phyloP scores from a whole-genome alignment of 2,797 vertebrate species.

The Momotus momota region DNA sequence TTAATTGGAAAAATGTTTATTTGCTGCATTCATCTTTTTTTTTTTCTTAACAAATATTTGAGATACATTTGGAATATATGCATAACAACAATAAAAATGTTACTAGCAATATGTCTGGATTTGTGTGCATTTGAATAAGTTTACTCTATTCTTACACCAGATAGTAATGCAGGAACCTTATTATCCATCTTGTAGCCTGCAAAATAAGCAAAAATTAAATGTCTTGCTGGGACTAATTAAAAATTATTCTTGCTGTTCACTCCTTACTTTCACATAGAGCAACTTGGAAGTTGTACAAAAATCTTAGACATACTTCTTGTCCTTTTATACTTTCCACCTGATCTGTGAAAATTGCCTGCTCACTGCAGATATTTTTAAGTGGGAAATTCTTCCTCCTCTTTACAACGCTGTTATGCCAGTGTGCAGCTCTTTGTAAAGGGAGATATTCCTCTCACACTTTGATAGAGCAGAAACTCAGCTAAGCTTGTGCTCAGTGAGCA shows the following conservation, averaged over 20 bases:
- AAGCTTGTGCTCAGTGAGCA: neutral
- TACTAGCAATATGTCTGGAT: slow-evolving; percentile 24
- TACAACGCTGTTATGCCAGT: neutral
- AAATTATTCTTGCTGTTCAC: slow-evolving; percentile 29
- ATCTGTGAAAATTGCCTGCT: neutral
- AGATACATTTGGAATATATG: slow-evolving; percentile 28
- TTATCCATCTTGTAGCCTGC: slow-evolving; percentile 39
- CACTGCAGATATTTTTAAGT: neutral
- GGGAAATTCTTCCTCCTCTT: neutral
- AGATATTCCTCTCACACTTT: neutral
- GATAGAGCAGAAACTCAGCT: neutral
- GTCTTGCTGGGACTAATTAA: slow-evolving; percentile 62
- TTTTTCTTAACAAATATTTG: slow-evolving; percentile 26
- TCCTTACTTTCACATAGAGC: neutral
- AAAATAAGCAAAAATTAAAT: slow-evolving; percentile 61
- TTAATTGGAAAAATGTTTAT: slow-evolving; percentile 59
- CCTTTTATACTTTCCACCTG: neutral
- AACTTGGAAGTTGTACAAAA: slow-evolving; percentile 1
- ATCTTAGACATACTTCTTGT: neutral
- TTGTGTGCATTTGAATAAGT: slow-evolving; percentile 12
- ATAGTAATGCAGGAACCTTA: slow-evolving; percentile 19
- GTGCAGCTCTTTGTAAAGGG: neutral
- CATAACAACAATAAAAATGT: slow-evolving; percentile 22
- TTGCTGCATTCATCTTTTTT: slow-evolving; percentile 38
- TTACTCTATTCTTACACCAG: slow-evolving; percentile 31